Evolutionary conservation across 1,140 invertebrate species (phyloP), one percentile per base, ranked within the genome.

Genomic region (Dufourea novaeangliae): DNA sequence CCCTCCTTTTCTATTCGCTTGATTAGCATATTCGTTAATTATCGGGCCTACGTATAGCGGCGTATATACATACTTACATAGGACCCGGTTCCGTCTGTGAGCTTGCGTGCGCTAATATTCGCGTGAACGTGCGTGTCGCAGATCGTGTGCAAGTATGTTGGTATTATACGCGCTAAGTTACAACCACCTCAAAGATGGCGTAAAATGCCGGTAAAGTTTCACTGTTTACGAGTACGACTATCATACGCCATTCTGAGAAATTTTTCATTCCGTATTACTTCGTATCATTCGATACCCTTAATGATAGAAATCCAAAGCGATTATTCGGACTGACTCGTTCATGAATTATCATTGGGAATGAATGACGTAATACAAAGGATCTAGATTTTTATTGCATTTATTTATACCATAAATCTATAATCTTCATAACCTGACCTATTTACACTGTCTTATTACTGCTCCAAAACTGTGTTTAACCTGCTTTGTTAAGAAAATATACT

Each of bases 21-120:
- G 79, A 84, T 90, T 89, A 90, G 78, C 87, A 90, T 88, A 88
- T 88, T 87, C 73, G 78, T 87, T 88, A 88, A 89, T 89, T 89
- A 88, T 88, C 80, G 72, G 69, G 66, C 82, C 77, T 78, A 71
- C 59, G 57, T 77, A 64, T 54, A n/a, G n/a, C 52, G n/a, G 46
- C 57, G 69, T 44, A 41, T 64, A 75, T 69, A 50, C 46, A 82
- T 72, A 74, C 83, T 70, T 74, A 70, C 46, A 66, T 61, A 84
- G 64, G 29, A 50, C 17, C 41, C 66, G 46, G 29, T n/a, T n/a
- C 14, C 41, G 66, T 62, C 14, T 17, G 46, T 77, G 44, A 74
- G 82, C 64, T 87, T 73, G 84, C 84, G 84, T 86, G 84, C 62
- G 77, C 52, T 77, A 84, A 87, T 86, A 82, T 79, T 84, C 67